Evolutionary conservation across 2,888 invertebrate species (phyloP).

Genomic region (Trachelus iudaicus): DNA sequence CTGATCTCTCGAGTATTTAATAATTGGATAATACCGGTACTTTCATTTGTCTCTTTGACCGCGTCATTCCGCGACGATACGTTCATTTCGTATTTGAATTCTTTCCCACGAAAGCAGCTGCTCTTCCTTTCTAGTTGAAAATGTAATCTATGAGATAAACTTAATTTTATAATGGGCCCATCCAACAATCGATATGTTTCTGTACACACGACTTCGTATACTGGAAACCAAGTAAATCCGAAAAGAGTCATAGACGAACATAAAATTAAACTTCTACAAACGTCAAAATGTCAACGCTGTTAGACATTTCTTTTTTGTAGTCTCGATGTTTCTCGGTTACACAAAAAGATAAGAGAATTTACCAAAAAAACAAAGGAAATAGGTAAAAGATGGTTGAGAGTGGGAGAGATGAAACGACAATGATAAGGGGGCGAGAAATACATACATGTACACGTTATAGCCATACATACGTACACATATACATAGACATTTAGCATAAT

Average conservation of each 20-base stretch:
- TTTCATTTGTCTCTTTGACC: neutral
- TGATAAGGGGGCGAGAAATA: neutral
- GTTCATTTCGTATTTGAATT: neutral
- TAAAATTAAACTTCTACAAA: neutral
- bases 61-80: neutral
- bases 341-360: constrained; percentile 52
- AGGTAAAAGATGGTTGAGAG: neutral
- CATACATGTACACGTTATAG: neutral
- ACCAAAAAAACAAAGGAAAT: constrained; percentile 34
- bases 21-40: neutral
- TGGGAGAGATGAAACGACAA: neutral
- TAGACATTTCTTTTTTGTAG: constrained; percentile 31
- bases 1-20: neutral
- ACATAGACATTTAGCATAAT: constrained; percentile 7
- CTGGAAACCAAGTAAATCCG: neutral
- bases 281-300: neutral
- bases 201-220: neutral
- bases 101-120: neutral
- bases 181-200: neutral
- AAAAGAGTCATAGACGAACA: neutral
- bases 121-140: neutral
- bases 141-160: neutral
- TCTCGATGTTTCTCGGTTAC: constrained; percentile 56
- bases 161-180: neutral
- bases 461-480: constrained; percentile 1